Evolutionary conservation across 2,113 vertebrate species (phyloP).

Genomic region (Dolichotis patagonum): DNA sequence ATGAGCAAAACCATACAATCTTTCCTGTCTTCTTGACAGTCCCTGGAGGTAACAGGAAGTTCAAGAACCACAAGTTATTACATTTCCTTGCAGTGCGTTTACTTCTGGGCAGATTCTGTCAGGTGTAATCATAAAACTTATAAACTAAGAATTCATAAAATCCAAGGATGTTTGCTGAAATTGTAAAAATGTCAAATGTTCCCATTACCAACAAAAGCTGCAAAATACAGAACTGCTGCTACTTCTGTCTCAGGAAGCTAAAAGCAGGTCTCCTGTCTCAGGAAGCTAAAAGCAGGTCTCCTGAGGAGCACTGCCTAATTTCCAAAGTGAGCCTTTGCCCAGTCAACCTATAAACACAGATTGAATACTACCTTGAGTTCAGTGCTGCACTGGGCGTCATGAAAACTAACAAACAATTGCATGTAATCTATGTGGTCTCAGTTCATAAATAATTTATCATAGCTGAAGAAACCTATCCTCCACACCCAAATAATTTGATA

Average conservation of each 20-base stretch:
- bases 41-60: background rate
- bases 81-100: background rate
- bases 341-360: background rate
- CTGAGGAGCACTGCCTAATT: background rate
- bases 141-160: slow-evolving; percentile 40
- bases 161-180: background rate
- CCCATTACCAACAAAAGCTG: background rate
- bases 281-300: background rate
- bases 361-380: background rate
- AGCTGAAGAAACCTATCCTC: background rate
- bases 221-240: background rate
- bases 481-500: background rate
- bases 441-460: background rate
- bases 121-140: background rate
- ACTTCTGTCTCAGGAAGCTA: background rate
- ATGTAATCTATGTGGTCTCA: background rate
- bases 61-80: slow-evolving; percentile 32
- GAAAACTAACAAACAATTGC: background rate
- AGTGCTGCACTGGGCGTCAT: background rate
- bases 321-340: background rate
- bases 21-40: slow-evolving; percentile 4
- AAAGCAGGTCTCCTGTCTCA: background rate
- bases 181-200: slow-evolving; percentile 50
- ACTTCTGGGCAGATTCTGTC: background rate
- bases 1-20: background rate